These are phyloP conservation scores for Sylvicola cinctus DNA, from an alignment of 2,888 invertebrate genomes.

Conservation along the genomic window DNA sequence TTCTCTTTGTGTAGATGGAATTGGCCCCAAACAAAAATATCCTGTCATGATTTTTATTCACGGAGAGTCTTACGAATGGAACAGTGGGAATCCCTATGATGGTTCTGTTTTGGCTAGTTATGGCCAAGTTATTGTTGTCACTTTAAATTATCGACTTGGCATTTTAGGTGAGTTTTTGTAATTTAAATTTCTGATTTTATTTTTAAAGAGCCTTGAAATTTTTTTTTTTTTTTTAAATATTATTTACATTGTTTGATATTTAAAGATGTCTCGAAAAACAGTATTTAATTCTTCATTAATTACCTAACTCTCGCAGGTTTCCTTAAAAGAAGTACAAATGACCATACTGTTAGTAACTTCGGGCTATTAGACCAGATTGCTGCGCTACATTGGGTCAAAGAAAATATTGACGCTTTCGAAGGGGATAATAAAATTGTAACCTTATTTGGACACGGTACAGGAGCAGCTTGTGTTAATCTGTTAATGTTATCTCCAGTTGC, in stretches of 20 bases:
- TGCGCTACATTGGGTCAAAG: conserved; percentile 84
- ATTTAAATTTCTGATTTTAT: not conserved
- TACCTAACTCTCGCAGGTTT: conserved; percentile 37
- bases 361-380: conserved; percentile 88
- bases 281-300: not conserved
- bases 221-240: not conserved
- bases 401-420: conserved; percentile 78
- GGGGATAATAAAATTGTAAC: conserved; percentile 79
- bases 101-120: conserved; percentile 82
- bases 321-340: conserved; percentile 53
- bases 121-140: conserved; percentile 72
- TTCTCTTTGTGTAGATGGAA: conserved; percentile 11
- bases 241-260: too few relatives aligned
- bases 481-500: conserved; percentile 82
- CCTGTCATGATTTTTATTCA: conserved; percentile 85
- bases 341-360: conserved; percentile 65
- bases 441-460: conserved; percentile 85
- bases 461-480: conserved; percentile 83
- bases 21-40: conserved; percentile 33
- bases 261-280: not conserved
- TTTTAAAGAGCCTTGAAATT: not conserved
- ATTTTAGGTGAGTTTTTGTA: conserved; percentile 44
- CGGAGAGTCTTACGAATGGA: conserved; percentile 93
- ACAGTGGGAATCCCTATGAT: conserved; percentile 93
- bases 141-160: conserved; percentile 65